phyloP scores from a whole-genome alignment of 92 coral and sea anemone species.

The Palythoa heliodiscus region DNA sequence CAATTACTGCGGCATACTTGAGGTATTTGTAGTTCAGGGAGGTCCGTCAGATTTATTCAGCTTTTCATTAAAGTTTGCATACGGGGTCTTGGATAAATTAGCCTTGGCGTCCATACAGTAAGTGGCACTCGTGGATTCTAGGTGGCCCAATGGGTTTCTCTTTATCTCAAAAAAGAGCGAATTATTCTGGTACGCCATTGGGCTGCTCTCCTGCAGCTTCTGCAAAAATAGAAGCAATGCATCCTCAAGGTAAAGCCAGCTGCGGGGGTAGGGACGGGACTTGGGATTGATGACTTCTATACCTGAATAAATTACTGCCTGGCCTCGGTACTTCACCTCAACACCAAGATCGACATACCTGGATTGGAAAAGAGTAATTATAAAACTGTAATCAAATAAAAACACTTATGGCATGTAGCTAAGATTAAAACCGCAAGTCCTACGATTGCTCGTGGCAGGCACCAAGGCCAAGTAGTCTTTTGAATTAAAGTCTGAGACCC shows the following conservation, averaged over 20 bases:
- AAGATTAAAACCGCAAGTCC: no score
- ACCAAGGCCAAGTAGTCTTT: no score
- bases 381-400: neutral
- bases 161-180: neutral
- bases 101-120: slow-evolving; percentile 12
- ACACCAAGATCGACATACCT: slow-evolving; percentile 1
- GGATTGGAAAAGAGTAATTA: neutral
- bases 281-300: neutral
- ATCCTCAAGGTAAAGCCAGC: neutral
- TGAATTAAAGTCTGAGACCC: no score
- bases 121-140: neutral
- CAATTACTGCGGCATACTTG: no score
- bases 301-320: neutral
- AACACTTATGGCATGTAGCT: no score
- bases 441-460: no score
- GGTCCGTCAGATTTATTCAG: no score
- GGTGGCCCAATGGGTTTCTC: neutral
- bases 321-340: neutral
- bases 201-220: neutral
- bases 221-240: neutral
- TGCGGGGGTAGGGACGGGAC: slow-evolving; percentile 22
- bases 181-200: neutral
- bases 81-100: neutral
- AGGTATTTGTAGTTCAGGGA: no score
- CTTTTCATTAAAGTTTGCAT: slow-evolving; percentile 6